Conservation (phyloP, 2,888 invertebrate genomes). For the Phania funesta region DNA sequence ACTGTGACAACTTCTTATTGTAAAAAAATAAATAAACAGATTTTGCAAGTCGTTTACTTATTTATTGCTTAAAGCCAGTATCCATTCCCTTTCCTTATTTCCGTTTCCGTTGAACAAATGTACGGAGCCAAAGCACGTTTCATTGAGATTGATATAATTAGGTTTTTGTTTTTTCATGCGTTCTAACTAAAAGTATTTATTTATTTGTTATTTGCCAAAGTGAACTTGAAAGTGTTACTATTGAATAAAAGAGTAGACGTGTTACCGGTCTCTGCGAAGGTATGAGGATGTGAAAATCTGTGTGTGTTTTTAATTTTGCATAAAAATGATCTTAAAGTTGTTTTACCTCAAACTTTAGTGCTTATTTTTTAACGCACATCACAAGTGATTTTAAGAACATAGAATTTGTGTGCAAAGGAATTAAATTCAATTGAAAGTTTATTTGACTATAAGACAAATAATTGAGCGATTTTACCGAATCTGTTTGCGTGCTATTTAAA, state of each 20-base stretch:
- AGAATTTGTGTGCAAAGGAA: no score
- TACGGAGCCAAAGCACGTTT: constrained; percentile 57
- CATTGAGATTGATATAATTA: constrained; percentile 65
- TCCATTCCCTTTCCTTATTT: constrained; percentile 20
- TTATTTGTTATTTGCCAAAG: constrained; percentile 40
- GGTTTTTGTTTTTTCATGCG: not conserved
- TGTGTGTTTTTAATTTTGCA: no score
- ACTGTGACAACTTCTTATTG: constrained; percentile 8
- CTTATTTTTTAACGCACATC: no score
- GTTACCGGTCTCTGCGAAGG: not conserved
- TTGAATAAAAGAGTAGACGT: constrained; percentile 34
- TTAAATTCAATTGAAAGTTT: no score
- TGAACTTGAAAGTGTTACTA: constrained; percentile 64
- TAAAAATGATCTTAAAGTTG: no score
- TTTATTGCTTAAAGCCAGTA: constrained; percentile 36
- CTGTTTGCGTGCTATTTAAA: no score
- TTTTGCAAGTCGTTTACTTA: constrained; percentile 63
- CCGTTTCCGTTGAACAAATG: not conserved
- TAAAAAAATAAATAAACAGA: constrained; percentile 66
- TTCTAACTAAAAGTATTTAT: constrained; percentile 16
- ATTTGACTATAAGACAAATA: no score
- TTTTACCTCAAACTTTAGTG: no score
- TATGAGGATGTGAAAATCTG: not conserved
- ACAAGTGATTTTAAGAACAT: no score
- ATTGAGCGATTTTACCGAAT: no score